These are phyloP conservation scores for Mastigias papua DNA, from an alignment of 30 jellyfish, hydroid and myxozoan species.

Conservation along the genomic window DNA sequence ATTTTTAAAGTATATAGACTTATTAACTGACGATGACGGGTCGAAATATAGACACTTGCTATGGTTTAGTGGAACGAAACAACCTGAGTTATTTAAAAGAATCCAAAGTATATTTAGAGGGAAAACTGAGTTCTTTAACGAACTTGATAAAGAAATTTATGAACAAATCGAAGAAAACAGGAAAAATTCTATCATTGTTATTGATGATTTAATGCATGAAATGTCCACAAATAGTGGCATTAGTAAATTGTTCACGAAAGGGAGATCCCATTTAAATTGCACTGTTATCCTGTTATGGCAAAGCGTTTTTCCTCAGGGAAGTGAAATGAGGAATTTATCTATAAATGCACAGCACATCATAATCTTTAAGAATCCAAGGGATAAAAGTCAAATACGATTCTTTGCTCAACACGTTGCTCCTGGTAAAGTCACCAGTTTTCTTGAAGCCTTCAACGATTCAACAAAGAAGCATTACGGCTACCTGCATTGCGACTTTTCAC, in stretches of 20 bases:
- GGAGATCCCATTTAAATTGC: constrained; percentile 20
- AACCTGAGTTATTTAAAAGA: constrained; percentile 30
- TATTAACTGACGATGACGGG: background rate
- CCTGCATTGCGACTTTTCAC: constrained; percentile 40
- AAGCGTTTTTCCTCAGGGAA: constrained; percentile 30
- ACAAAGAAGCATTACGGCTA: constrained; percentile 41
- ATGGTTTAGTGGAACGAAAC: constrained; percentile 38
- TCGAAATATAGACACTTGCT: constrained; percentile 4
- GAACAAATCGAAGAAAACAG: background rate
- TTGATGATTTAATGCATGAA: constrained; percentile 57
- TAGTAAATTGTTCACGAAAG: constrained; percentile 49
- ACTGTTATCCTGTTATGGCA: constrained; percentile 30
- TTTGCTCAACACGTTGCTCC: constrained; percentile 41
- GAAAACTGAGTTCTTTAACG: constrained; percentile 3
- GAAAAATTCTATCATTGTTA: background rate
- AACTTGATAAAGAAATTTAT: constrained; percentile 24
- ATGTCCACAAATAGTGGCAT: background rate
- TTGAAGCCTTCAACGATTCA: constrained; percentile 29
- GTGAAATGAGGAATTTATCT: constrained; percentile 14
- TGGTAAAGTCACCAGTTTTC: background rate
- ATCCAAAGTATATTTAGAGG: constrained; percentile 18
- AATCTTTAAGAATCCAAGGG: constrained; percentile 36
- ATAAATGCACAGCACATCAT: constrained; percentile 35
- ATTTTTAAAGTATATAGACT: background rate
- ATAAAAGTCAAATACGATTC: constrained; percentile 22